phyloP scores from a whole-genome alignment of 2,113 vertebrate species.

The Riparia riparia region DNA sequence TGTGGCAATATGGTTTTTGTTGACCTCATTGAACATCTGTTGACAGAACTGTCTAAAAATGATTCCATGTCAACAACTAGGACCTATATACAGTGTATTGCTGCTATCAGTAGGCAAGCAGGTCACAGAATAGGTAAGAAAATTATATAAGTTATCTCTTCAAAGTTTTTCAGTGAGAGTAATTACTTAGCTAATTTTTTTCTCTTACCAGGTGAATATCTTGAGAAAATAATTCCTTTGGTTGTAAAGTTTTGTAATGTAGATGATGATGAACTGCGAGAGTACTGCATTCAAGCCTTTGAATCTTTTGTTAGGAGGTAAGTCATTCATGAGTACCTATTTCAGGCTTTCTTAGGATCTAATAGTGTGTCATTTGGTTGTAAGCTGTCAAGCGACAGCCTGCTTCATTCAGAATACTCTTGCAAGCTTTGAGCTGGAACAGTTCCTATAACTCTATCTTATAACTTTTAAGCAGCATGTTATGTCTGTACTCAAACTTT shows the following conservation, averaged over 20 bases:
- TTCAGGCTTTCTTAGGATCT: background rate
- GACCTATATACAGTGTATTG: conserved; percentile 98
- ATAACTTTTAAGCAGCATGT: background rate
- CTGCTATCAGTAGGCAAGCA: conserved; percentile 98
- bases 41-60: conserved; percentile 94
- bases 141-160: background rate
- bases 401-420: background rate
- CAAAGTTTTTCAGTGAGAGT: background rate
- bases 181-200: background rate
- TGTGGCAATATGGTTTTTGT: conserved; percentile 98
- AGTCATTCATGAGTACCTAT: background rate
- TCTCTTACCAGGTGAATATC: conserved; percentile 88
- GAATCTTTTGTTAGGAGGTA: conserved; percentile 98
- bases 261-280: conserved; percentile 95
- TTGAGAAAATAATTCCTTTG: conserved; percentile 98
- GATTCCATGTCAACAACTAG: conserved; percentile 99
- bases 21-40: conserved; percentile 97
- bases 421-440: background rate
- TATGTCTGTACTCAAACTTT: background rate
- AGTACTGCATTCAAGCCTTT: conserved; percentile 99
- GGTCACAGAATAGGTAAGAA: conserved; percentile 96
- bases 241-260: conserved; percentile 99
- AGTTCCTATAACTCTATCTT: background rate
- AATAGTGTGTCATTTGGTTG: background rate
- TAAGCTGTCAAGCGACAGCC: background rate